Conservation (phyloP, 2,888 invertebrate species). For the Folsomia candida region DNA sequence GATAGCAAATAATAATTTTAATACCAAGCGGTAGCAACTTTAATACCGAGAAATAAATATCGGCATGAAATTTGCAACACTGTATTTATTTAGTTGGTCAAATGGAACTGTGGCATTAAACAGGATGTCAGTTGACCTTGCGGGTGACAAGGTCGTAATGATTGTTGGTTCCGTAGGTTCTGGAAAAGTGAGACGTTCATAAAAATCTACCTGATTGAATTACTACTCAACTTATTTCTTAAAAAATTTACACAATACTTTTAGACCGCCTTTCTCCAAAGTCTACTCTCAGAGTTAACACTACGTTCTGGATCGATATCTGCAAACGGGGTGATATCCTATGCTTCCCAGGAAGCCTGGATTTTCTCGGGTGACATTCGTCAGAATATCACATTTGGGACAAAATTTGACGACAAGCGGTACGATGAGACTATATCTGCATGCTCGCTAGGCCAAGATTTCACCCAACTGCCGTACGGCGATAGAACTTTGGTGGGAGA, state of each 20-base stretch:
- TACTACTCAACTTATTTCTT: background rate
- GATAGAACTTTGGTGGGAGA: slow-evolving; percentile 41
- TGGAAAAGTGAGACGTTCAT: slow-evolving; percentile 13
- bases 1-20: too few relatives aligned
- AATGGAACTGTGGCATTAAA: slow-evolving; percentile 14
- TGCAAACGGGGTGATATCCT: slow-evolving; percentile 40
- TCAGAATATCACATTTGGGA: slow-evolving; percentile 46
- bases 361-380: slow-evolving; percentile 41
- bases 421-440: slow-evolving; percentile 33
- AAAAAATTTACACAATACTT: background rate
- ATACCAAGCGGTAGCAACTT: too few relatives aligned
- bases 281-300: slow-evolving; percentile 41
- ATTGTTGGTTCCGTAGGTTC: slow-evolving; percentile 39
- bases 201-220: too few relatives aligned
- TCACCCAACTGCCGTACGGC: slow-evolving; percentile 34
- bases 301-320: slow-evolving; percentile 30
- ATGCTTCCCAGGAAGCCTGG: slow-evolving; percentile 48
- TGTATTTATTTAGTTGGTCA: background rate
- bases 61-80: too few relatives aligned
- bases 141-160: slow-evolving; percentile 36
- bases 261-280: slow-evolving; percentile 44
- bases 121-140: slow-evolving; percentile 15
- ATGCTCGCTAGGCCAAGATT: slow-evolving; percentile 36
- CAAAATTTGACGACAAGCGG: slow-evolving; percentile 25
- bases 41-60: too few relatives aligned